phyloP scores from a whole-genome alignment of 2,113 vertebrate species.

The Aramus guarauna region DNA sequence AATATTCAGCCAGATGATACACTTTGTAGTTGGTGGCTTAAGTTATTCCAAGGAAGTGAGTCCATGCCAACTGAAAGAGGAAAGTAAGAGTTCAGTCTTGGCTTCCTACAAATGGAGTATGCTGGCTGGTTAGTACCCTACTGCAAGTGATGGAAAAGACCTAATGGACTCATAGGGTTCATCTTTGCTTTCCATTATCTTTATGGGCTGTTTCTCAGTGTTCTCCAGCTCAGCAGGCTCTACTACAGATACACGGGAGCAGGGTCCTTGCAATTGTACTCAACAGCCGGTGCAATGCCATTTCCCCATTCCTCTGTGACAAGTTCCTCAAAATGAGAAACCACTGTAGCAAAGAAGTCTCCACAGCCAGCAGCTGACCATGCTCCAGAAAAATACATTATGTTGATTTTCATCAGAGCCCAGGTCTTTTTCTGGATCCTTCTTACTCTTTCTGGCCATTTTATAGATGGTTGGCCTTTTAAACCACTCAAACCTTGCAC shows the following conservation, averaged over 20 bases:
- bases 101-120: background rate
- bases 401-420: background rate
- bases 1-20: background rate
- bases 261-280: background rate
- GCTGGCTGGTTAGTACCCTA: background rate
- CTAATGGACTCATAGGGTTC: background rate
- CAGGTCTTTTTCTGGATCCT: background rate
- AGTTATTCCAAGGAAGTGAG: conserved; percentile 4
- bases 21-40: background rate
- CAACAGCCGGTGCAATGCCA: background rate
- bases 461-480: background rate
- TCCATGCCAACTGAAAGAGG: background rate
- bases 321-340: background rate
- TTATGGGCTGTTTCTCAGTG: background rate
- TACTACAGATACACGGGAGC: background rate
- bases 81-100: background rate
- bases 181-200: background rate
- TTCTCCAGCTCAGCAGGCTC: background rate
- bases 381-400: background rate
- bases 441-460: background rate
- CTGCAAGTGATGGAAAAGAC: background rate
- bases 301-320: background rate
- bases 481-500: background rate
- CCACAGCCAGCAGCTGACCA: background rate
- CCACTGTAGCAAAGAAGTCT: background rate